A percentile compares a stretch with the other conserved stretches of the same genome.
Conservation (phyloP, 2,888 invertebrate species). For the Meganola albula region DNA sequence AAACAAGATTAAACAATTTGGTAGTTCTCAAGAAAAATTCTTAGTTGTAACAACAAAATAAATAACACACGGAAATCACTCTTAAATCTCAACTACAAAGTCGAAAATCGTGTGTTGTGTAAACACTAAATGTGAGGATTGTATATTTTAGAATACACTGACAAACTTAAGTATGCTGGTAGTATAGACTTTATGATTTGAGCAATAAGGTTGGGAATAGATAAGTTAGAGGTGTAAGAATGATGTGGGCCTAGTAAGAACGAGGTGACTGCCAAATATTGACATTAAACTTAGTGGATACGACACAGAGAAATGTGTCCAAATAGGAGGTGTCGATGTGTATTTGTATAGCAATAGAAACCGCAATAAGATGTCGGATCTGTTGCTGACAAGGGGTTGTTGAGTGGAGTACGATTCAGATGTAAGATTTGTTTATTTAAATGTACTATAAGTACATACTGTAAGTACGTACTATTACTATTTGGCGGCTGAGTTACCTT, state of each 20-base stretch:
- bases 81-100: constrained; percentile 36
- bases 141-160: constrained; percentile 30
- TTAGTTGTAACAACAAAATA: constrained; percentile 28
- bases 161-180: constrained; percentile 15
- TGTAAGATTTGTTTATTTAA: no score
- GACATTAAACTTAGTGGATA: constrained; percentile 60
- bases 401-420: no score
- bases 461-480: no score
- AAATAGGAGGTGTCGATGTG: constrained; percentile 62
- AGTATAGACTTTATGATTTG: constrained; percentile 3
- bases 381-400: constrained; percentile 25
- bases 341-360: constrained; percentile 62
- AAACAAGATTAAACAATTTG: constrained; percentile 33
- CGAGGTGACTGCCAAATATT: constrained; percentile 65
- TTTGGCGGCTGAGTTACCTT: no score
- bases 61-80: constrained; percentile 31
- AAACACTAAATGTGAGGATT: constrained; percentile 43
- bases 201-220: constrained; percentile 13
- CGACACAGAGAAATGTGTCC: constrained; percentile 64
- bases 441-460: no score
- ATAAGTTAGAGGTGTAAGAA: constrained; percentile 3
- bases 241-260: constrained; percentile 38
- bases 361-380: constrained; percentile 44
- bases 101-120: constrained; percentile 35
- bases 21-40: constrained; percentile 31